A percentile compares a stretch with the other conserved stretches of the same genome.
phyloP scores from a whole-genome alignment of 2,888 invertebrate genomes.

The Trypoxylon attenuatum region DNA sequence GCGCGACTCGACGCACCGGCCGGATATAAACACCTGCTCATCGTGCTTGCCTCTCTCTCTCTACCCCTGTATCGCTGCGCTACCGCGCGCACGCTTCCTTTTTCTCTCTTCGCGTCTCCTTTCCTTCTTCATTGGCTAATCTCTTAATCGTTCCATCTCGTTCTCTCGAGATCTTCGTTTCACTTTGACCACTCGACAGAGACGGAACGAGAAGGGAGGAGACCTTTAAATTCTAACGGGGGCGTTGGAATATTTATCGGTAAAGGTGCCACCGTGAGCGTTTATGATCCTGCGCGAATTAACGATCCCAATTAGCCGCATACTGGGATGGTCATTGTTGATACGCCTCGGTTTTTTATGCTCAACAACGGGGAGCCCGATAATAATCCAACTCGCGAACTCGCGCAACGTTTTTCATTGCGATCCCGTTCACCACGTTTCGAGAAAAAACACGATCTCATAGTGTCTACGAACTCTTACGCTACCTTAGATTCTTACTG shows the following conservation, averaged over 20 bases:
- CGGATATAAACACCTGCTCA: conserved; percentile 71
- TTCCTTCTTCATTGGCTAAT: too few relatives aligned
- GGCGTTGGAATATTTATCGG: conserved; percentile 55
- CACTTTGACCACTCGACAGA: too few relatives aligned
- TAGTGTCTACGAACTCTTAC: not conserved
- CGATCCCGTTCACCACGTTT: not conserved
- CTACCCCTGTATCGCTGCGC: conserved; percentile 53
- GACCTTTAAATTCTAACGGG: conserved; percentile 55
- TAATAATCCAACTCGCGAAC: not conserved
- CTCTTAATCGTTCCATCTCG: too few relatives aligned
- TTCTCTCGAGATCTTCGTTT: too few relatives aligned
- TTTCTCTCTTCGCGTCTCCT: too few relatives aligned
- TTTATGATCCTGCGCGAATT: conserved; percentile 50
- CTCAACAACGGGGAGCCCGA: conserved; percentile 2
- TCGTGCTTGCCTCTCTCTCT: conserved; percentile 56
- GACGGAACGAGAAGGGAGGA: too few relatives aligned
- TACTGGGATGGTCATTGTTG: conserved; percentile 37
- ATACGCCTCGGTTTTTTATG: conserved; percentile 12
- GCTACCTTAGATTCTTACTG: not conserved
- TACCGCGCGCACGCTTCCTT: too few relatives aligned
- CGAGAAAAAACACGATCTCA: not conserved
- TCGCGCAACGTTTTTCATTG: not conserved
- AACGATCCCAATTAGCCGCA: conserved; percentile 50
- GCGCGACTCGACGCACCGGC: conserved; percentile 61
- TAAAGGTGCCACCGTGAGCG: conserved; percentile 46